Conservation (phyloP, 2,797 vertebrate genomes). For the Carduelis carduelis region DNA sequence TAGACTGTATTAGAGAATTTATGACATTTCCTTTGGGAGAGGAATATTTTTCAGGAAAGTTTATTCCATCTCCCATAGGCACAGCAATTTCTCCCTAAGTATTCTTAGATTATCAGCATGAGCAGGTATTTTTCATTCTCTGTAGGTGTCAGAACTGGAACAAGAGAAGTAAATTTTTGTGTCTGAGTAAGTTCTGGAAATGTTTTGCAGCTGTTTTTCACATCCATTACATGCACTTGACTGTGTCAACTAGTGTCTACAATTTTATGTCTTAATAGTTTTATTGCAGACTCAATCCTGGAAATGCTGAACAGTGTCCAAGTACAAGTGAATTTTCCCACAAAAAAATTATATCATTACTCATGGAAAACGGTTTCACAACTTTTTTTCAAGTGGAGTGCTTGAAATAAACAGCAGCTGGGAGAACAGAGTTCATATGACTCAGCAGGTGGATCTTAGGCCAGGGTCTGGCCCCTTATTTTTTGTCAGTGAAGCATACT, state of each 20-base stretch:
- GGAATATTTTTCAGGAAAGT: background rate
- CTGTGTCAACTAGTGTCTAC: background rate
- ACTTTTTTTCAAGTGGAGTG: background rate
- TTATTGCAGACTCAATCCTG: background rate
- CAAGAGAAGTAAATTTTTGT: background rate
- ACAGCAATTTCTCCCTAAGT: background rate
- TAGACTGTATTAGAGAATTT: slow-evolving; percentile 17
- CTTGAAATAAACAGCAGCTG: background rate
- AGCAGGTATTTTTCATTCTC: background rate
- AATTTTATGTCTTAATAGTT: background rate
- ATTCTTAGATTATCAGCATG: background rate
- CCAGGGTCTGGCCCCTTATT: background rate
- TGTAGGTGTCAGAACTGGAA: background rate
- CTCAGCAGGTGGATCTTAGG: background rate
- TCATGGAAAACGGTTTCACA: background rate
- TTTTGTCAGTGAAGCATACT: background rate
- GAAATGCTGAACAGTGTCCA: background rate
- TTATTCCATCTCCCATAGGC: background rate
- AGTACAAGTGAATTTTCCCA: background rate
- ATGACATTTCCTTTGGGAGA: slow-evolving; percentile 22
- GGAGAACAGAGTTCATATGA: background rate
- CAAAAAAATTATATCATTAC: background rate
- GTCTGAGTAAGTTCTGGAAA: background rate
- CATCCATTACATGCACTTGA: rapidly evolving
- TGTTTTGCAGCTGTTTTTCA: background rate